phyloP scores from a whole-genome alignment of 2,113 vertebrate species.

The Sinocyclocheilus anshuiensis region DNA sequence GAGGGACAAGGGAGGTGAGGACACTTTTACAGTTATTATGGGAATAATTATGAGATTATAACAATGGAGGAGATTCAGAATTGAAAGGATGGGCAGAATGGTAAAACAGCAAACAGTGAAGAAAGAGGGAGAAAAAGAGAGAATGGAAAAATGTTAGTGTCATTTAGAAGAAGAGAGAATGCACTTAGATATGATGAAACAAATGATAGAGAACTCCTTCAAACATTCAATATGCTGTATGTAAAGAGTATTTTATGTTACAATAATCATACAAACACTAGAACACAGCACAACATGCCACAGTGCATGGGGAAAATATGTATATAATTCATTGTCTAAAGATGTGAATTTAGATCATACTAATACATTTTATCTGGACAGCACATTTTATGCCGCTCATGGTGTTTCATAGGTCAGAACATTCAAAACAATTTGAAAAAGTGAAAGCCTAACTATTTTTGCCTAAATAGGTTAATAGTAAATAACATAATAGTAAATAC shows the following conservation, averaged over 20 bases:
- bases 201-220: slow-evolving; percentile 40
- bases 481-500: not conserved
- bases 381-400: not conserved
- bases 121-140: slow-evolving; percentile 65
- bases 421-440: not conserved
- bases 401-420: not conserved
- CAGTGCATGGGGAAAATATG: not conserved
- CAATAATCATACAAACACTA: slow-evolving; percentile 50
- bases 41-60: slow-evolving; percentile 29
- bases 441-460: not conserved
- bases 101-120: slow-evolving; percentile 55
- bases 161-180: slow-evolving; percentile 70
- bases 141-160: slow-evolving; percentile 79
- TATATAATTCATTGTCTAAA: not conserved
- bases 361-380: not conserved
- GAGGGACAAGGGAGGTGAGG: slow-evolving; percentile 73
- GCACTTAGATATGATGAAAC: slow-evolving; percentile 63
- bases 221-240: not conserved
- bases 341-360: not conserved
- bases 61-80: slow-evolving; percentile 15
- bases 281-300: not conserved
- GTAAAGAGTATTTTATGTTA: not conserved
- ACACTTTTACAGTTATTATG: slow-evolving; percentile 64
- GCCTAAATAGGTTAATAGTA: not conserved
- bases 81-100: slow-evolving; percentile 53